phyloP scores from a whole-genome alignment of 2,113 vertebrate species.

The Brachypodius melanocephalos region DNA sequence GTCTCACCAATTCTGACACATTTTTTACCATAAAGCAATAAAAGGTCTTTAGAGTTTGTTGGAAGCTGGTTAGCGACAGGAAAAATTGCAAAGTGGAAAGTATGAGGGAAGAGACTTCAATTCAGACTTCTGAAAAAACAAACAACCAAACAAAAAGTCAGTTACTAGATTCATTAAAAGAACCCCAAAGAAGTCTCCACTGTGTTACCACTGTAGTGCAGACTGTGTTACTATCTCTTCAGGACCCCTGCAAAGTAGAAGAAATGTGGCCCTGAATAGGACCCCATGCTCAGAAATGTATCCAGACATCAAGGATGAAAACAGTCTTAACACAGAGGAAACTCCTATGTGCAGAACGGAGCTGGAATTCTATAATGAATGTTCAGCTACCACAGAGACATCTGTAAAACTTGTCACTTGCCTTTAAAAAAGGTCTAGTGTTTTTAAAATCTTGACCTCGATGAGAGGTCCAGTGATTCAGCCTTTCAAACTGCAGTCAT shows the following conservation, averaged over 20 bases:
- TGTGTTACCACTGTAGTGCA: not conserved
- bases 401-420: not conserved
- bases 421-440: not conserved
- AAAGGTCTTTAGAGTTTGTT: not conserved
- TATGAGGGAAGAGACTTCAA: not conserved
- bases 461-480: not conserved
- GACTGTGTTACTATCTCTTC: not conserved
- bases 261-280: not conserved
- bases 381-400: not conserved
- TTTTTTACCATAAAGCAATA: not conserved
- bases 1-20: not conserved
- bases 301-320: not conserved
- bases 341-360: not conserved
- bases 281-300: not conserved
- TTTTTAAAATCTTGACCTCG: constrained; percentile 6
- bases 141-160: not conserved
- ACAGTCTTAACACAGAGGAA: not conserved
- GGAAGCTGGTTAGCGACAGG: not conserved
- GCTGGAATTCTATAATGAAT: not conserved
- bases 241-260: not conserved
- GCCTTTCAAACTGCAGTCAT: not conserved
- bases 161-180: not conserved
- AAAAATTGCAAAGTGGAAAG: not conserved
- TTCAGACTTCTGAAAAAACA: not conserved
- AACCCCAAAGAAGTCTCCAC: not conserved